phyloP scores from a whole-genome alignment of 2,888 invertebrate species.

The Cistogaster globosa region DNA sequence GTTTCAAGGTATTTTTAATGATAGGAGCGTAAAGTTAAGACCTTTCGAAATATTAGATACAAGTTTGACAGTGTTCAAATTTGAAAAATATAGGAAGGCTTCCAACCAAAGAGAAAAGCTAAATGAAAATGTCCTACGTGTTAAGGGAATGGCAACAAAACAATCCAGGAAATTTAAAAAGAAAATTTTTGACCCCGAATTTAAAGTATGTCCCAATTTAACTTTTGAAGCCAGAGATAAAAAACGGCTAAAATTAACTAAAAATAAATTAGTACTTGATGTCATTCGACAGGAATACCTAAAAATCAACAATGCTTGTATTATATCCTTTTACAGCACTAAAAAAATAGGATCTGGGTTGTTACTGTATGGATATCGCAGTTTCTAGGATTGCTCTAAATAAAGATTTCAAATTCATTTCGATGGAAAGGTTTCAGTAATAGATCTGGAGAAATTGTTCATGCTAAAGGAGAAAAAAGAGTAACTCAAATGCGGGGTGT shows the following conservation, averaged over 20 bases:
- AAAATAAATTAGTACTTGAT: slow-evolving; percentile 10
- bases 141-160: background rate
- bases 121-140: background rate
- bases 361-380: slow-evolving; percentile 1
- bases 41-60: background rate
- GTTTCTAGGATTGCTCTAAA: slow-evolving; percentile 12
- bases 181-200: background rate
- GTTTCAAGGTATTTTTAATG: no score
- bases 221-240: background rate
- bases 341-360: no score
- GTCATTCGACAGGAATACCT: no score
- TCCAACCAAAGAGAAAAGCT: slow-evolving; percentile 16
- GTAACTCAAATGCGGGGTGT: slow-evolving; percentile 12
- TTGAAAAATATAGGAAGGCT: background rate
- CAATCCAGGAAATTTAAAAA: background rate
- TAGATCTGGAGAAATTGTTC: background rate
- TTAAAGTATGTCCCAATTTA: background rate
- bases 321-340: no score
- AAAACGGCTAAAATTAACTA: background rate
- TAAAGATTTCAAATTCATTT: slow-evolving; percentile 14
- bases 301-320: no score
- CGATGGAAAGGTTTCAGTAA: slow-evolving; percentile 5
- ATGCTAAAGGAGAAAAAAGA: slow-evolving; percentile 14
- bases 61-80: background rate
- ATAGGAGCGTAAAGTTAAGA: background rate